Conservation (phyloP, 1,140 invertebrate genomes). For the Melitaea cinxia region DNA sequence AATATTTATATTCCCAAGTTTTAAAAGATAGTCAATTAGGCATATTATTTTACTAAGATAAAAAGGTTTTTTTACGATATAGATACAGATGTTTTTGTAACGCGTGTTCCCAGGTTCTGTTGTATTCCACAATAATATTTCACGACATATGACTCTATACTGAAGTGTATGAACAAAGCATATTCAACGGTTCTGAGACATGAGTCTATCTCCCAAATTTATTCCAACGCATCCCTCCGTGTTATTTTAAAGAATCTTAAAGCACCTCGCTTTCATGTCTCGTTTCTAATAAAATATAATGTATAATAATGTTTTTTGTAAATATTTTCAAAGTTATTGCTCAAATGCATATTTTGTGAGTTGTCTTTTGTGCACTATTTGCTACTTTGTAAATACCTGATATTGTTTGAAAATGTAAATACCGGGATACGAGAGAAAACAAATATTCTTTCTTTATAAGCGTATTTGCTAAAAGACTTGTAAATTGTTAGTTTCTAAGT, state of each 20-base stretch:
- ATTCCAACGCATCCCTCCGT: background rate
- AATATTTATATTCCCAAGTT: no score
- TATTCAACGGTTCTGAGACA: no score
- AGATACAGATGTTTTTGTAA: no score
- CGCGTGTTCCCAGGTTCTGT: no score
- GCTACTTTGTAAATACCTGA: constrained; percentile 74
- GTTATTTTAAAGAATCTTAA: constrained; percentile 15
- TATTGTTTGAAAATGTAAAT: constrained; percentile 63
- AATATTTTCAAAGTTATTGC: constrained; percentile 79
- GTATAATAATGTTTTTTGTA: constrained; percentile 71
- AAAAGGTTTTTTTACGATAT: no score
- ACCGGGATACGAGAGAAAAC: constrained; percentile 58
- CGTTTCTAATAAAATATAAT: constrained; percentile 49
- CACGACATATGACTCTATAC: no score
- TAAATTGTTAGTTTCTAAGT: constrained; percentile 61
- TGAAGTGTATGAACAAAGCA: no score
- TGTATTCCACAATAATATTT: no score
- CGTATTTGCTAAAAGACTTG: constrained; percentile 43
- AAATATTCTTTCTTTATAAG: constrained; percentile 42
- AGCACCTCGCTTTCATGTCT: constrained; percentile 47
- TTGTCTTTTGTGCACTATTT: constrained; percentile 79
- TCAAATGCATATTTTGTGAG: constrained; percentile 82
- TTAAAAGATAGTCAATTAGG: no score
- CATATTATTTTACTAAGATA: no score
- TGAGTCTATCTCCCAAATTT: background rate